Evolutionary conservation across 1,140 invertebrate species (phyloP).

Genomic region (Oryctes rhinoceros): DNA sequence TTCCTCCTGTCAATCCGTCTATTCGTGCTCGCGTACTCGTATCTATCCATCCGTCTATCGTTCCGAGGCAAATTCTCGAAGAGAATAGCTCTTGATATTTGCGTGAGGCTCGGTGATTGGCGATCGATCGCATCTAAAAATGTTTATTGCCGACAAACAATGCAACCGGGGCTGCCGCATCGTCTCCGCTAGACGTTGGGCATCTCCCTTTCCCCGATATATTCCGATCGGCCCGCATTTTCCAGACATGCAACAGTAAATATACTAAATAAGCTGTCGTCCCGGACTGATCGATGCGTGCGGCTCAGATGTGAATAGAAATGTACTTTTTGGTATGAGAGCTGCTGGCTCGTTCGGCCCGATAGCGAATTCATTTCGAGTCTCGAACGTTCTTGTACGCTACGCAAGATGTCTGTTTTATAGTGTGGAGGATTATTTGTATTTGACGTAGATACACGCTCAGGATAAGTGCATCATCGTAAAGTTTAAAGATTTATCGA

Average conservation of each 20-base stretch:
- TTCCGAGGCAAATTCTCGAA: neutral
- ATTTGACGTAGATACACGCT: neutral
- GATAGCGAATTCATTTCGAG: neutral
- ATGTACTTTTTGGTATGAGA: neutral
- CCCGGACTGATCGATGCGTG: neutral
- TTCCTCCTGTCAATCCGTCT: neutral
- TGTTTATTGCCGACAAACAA: conserved; percentile 29
- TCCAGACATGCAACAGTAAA: conserved; percentile 30
- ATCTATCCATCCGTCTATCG: conserved; percentile 5
- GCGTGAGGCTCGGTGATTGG: conserved; percentile 22
- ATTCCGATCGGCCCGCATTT: neutral
- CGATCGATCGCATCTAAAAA: conserved; percentile 26
- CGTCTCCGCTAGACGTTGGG: neutral
- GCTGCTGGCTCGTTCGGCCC: neutral
- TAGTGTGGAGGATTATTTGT: neutral
- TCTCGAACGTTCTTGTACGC: neutral
- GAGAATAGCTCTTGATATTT: conserved; percentile 4
- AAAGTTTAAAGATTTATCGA: too few relatives aligned
- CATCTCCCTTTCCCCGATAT: conserved; percentile 17
- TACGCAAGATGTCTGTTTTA: neutral
- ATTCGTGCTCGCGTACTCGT: neutral
- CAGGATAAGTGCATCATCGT: neutral
- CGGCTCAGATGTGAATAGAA: conserved; percentile 1
- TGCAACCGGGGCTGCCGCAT: neutral
- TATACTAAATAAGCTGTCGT: conserved; percentile 31